These are phyloP conservation scores for Periparus ater DNA, from an alignment of 2,797 vertebrate genomes.

Conservation along the genomic window DNA sequence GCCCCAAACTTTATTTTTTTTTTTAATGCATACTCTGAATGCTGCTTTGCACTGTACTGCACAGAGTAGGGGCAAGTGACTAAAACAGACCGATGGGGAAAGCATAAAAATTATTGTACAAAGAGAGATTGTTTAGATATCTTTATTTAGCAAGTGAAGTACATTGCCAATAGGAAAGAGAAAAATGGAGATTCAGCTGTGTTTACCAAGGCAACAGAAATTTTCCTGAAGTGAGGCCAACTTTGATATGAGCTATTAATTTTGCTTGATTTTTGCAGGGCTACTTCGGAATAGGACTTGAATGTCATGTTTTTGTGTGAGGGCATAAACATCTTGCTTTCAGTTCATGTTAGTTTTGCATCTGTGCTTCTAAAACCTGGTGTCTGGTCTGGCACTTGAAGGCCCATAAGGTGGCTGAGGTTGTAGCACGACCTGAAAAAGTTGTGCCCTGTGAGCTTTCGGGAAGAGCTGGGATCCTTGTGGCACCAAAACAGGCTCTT, in stretches of 20 bases:
- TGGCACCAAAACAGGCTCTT: not conserved
- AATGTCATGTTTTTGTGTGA: not conserved
- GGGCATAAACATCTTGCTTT: not conserved
- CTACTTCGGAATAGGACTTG: not conserved
- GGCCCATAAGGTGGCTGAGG: not conserved
- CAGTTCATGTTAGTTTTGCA: not conserved
- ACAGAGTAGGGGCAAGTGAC: not conserved
- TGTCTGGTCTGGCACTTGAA: not conserved
- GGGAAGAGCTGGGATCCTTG: not conserved
- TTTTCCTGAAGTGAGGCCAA: constrained; percentile 57
- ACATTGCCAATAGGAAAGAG: constrained; percentile 37
- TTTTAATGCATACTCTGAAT: not conserved
- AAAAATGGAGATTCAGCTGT: constrained; percentile 56
- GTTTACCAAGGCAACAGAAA: constrained; percentile 62
- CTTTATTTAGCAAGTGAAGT: constrained; percentile 57
- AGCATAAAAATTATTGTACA: constrained; percentile 18
- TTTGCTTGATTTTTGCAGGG: constrained; percentile 13
- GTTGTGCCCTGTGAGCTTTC: fast-evolving
- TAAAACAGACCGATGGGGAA: not conserved
- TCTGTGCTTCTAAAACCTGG: not conserved
- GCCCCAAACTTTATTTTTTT: not conserved
- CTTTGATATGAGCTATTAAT: constrained; percentile 33
- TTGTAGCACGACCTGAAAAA: not conserved
- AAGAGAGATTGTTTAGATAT: constrained; percentile 50
- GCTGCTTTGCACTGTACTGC: not conserved